Evolutionary conservation across 2,888 invertebrate species (phyloP), one percentile per base, ranked within the genome.

Genomic region (Mechanitis mazaeus): DNA sequence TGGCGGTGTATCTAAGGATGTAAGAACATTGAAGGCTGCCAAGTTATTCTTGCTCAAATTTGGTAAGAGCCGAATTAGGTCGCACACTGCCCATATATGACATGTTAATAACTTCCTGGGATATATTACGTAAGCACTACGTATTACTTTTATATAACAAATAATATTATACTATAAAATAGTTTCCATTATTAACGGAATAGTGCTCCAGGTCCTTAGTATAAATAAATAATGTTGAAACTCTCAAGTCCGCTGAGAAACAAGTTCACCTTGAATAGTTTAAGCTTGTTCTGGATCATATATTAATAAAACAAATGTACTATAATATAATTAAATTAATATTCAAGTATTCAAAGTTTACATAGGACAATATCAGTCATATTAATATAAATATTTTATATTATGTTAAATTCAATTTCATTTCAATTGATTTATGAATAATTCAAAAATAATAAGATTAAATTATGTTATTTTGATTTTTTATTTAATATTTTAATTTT

Each of bases 181-280:
- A 50, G 31, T 20, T 31, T 42, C 9, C 6, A 42, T 42, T 9
- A 4, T 47, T 42, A 58, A 38, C 46, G 20, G 45, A 45, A 35
- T 50, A 38, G 54, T 42, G 33, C 33, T 58, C 28, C 55, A 60
- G 54, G 58, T 64, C 66, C 63, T 59, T 64, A 65, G 61, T 65
- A 63, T 74, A 70, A 75, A 75, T 74, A 75, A 73, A 72, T 70
- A 69, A 69, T 68, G 66, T 61, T 65, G 59, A 69, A 68, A 72
- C 65, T 64, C 70, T 68, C 70, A 71, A 69, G 71, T 68, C 70
- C 75, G 75, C 74, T 76, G 77, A 77, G 77, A 79, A 78, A 77
- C 74, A 79, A 81, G 74, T 77, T 73, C 64, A 67, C 71, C 72
- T 66, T 79, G 75, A 80, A 81, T 79, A 80, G 80, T 79, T 74